Base-by-base conservation (phyloP, 2,797 vertebrate genomes). In the Sebastolobus alascanus region DNA sequence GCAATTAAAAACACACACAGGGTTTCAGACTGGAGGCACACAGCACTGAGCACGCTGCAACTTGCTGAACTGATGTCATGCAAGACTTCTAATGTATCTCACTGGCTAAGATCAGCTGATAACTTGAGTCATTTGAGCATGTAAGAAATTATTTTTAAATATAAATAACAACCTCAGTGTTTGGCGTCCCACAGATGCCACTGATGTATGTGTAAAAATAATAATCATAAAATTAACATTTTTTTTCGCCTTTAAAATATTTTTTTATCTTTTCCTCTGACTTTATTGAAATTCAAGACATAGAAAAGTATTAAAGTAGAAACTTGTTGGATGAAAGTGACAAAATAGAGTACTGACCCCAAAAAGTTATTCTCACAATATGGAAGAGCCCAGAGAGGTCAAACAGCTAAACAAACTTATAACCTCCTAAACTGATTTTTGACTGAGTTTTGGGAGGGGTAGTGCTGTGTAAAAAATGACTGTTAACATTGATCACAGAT, bases 1-100 rank as follows among this genome's bases (percentile, higher is more conserved):
- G 95, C 16, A 12, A 29, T 20, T 1, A 10, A 65, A 25, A 65
- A 50, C 11, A 16, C 35, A 18, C 22, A 20, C 29, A 9, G 2
- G 8, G 9, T 33, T 35, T 29, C 50, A 75, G 14, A 37, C 54
- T 12, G 8, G 25, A 67, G 66, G 25, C 58, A 33, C 1, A 8
- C 25, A 27, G 7, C 20, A 1, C 18, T 38, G 33, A 46, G n/a
- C 13, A 8, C 3, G 35, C 52, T 55, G 69, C 29, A 60, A 14
- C 69, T n/a, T 60, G 72, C 67, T 72, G 65, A 8, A 1, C 55
- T 33, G 37, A 3, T 65, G 31, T n/a, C 9, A 16, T 64, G 20
- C 27, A 50, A 43, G 13, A 43, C 40, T 43, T 43, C 13, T 43
- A 16, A 43, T 16, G 40, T 13, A 43, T 43, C 40, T 43, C 40